Base-by-base conservation (phyloP, 2,888 invertebrate genomes). In the Calameuta filiformis region DNA sequence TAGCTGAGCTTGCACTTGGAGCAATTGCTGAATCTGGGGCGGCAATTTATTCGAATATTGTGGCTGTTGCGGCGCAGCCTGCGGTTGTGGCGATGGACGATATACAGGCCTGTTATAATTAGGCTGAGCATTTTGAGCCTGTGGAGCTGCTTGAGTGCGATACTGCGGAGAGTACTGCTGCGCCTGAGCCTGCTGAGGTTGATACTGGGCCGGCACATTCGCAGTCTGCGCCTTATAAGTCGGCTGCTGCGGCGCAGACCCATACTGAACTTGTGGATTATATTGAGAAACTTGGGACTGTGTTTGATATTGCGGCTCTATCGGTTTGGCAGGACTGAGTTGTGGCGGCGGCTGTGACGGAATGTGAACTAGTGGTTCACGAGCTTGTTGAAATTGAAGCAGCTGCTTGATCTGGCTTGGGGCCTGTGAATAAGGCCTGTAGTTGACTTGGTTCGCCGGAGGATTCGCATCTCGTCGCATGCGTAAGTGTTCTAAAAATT, bases 351-450 rank as follows among this genome's bases (percentile, higher is more conserved):
- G 85, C 68, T 87, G 87, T 0, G 84, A 37, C 0, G 89, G 90
- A 75, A 91, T 81, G 31, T 88, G 86, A 1, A 89, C 86, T n/a
- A 91, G 77, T 0, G 91, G 90, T 12, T 89, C 86, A 3, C 89
- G 87, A 11, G 86, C 85, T 73, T 87, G 86, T 77, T 91, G 90
- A 4, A 85, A 82, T 11, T 89, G 86, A n/a, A 91, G 77, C 33
- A 91, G 82, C 75, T 90, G 88, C 77, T 88, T 86, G 34, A 91
- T 89, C 23, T 87, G 84, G 3, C 84, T 76, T 2, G 91, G 90
- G 1, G 88, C 90, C 34, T 90, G 88, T 30, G 87, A 86, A 37
- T 86, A 82, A 1, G 88, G 85, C 40, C 87, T 83, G 68, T 90
- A 89, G 68, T 83, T 87, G 23, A 84, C 80, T 9, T 81, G 83